A percentile compares a stretch with the other conserved stretches of the same genome.
Evolutionary conservation across 2,888 invertebrate species (phyloP).

Genomic region (Acronicta leporina): DNA sequence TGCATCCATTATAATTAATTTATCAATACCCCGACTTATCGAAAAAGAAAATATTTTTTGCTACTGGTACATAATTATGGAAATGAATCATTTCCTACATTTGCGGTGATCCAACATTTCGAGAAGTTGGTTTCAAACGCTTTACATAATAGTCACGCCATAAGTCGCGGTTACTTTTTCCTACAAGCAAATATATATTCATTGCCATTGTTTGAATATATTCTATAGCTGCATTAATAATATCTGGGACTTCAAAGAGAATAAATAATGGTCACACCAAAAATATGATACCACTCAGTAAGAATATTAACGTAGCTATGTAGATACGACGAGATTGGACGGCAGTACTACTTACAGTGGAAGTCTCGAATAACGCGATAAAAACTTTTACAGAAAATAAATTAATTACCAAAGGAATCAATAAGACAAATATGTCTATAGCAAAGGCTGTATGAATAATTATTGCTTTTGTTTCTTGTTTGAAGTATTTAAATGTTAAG

Average conservation of each 20-base stretch:
- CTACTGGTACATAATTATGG: too few relatives aligned
- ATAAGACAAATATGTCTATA: background rate
- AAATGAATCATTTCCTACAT: background rate
- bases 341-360: background rate
- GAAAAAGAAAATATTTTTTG: too few relatives aligned
- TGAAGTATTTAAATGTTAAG: background rate
- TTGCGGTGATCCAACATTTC: background rate
- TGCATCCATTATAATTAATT: too few relatives aligned
- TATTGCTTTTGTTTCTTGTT: background rate
- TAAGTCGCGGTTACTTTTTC: constrained; percentile 11
- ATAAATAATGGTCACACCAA: background rate
- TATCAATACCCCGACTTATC: too few relatives aligned
- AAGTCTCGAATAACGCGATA: constrained; percentile 2
- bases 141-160: constrained; percentile 5
- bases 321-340: constrained; percentile 7
- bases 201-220: background rate
- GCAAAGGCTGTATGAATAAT: background rate
- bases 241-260: background rate
- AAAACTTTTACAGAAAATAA: constrained; percentile 10
- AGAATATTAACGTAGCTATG: constrained; percentile 14
- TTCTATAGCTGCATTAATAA: background rate
- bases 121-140: background rate
- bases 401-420: constrained; percentile 9
- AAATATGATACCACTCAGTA: constrained; percentile 1
- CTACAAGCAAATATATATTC: constrained; percentile 12